Evolutionary conservation across 2,888 invertebrate species (phyloP).

Genomic region (Emmelina monodactyla): DNA sequence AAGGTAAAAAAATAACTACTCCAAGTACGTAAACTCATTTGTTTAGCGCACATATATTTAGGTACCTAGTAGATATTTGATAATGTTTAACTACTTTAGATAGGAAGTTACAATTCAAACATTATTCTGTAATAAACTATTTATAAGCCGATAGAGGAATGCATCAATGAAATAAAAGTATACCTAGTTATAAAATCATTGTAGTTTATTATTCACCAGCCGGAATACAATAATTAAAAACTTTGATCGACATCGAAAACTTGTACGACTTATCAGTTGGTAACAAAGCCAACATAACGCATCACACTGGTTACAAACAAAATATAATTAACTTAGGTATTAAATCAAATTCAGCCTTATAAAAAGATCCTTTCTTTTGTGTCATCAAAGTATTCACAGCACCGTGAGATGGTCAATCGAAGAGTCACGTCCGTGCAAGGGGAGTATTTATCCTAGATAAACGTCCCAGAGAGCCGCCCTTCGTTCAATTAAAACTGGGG

Average conservation of each 20-base stretch:
- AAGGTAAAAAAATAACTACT: too few relatives aligned
- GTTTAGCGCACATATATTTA: too few relatives aligned
- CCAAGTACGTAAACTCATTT: too few relatives aligned
- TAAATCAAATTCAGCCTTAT: slow-evolving; percentile 63
- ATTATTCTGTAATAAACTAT: too few relatives aligned
- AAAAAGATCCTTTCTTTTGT: slow-evolving; percentile 59
- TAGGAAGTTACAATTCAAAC: too few relatives aligned
- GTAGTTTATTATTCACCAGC: slow-evolving; percentile 56
- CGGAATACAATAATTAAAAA: slow-evolving; percentile 56
- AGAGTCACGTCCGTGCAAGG: slow-evolving; percentile 42
- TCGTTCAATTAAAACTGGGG: slow-evolving; percentile 53
- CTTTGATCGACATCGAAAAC: slow-evolving; percentile 57
- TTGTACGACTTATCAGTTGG: slow-evolving; percentile 53
- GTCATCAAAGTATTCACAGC: slow-evolving; percentile 43
- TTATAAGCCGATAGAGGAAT: too few relatives aligned
- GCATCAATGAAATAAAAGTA: too few relatives aligned
- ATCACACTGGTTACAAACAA: slow-evolving; percentile 51
- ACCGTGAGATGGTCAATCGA: slow-evolving; percentile 36
- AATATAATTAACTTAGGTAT: slow-evolving; percentile 58
- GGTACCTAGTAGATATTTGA: too few relatives aligned
- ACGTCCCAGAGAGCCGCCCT: slow-evolving; percentile 54
- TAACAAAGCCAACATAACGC: slow-evolving; percentile 39
- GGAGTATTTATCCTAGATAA: slow-evolving; percentile 45
- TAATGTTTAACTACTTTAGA: too few relatives aligned
- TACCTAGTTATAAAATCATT: too few relatives aligned